Base-by-base conservation (phyloP, 64 coral and sea anemone genomes). In the Dendronephthya gigantea region DNA sequence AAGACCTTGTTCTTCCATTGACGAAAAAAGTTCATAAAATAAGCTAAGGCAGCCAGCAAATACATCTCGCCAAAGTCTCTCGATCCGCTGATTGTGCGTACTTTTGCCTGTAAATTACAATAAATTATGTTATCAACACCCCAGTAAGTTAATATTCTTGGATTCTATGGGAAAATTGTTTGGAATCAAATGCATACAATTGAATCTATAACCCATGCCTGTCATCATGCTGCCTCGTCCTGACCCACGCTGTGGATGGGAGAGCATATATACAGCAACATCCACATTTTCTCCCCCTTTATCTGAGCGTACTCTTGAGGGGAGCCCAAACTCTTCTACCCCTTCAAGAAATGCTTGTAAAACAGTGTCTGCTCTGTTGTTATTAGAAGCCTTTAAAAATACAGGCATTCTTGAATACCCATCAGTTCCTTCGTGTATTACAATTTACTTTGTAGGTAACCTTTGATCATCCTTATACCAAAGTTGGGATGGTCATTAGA, bases 261-360 rank as follows among this genome's bases (percentile, higher is more conserved):
- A 31, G 2, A 75, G 35, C 69, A 75, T 27, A 30, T 34, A 75
- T 1, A 31, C 12, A 2, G 25, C 41, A 45, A 11, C 41, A 55
- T 83, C 76, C 0, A 88, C 72, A 88, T 88, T 88, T 55, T 82
- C 87, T 36, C 29, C 48, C n/a, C 74, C 75, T 8, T 56, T 48
- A 22, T 83, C 87, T 8, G 29, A 50, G 39, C 87, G 45, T 16
- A 82, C 50, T n/a, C 30, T 12, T 49, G 79, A 88, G 11, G 50
- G 50, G 15, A 79, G 55, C 9, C 87, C 87, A 81, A 38, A 88
- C 49, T 59, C 35, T 35, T n/a, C 19, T 2, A 88, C 35, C 19
- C 69, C 74, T 35, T 82, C 9, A 2, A 38, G 22, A 31, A 68
- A 84, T 16, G 34, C 9, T 2, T 33, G 12, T 4, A 75, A 9